Conservation (phyloP, 2,888 invertebrate genomes). For the Tenthredo notha region DNA sequence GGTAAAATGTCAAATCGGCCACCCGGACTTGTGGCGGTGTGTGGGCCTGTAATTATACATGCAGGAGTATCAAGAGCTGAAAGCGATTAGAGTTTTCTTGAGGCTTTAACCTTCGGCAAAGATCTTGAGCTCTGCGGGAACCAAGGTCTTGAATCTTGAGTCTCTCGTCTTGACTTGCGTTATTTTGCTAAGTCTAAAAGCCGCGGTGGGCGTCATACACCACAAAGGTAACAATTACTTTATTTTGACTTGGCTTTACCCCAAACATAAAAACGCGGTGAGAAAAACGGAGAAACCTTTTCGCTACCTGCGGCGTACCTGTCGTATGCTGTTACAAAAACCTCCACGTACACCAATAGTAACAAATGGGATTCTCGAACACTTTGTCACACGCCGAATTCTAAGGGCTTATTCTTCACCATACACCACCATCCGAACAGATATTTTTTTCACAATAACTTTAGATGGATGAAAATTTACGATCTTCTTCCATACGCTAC, state of each 20-base stretch:
- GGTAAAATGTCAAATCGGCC: slow-evolving; percentile 35
- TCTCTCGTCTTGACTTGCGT: slow-evolving; percentile 26
- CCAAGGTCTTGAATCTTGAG: background rate
- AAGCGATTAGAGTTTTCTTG: slow-evolving; percentile 17
- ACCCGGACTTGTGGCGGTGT: slow-evolving; percentile 29
- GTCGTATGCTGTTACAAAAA: slow-evolving; percentile 53
- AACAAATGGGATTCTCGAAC: slow-evolving; percentile 68
- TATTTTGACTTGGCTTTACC: slow-evolving; percentile 72
- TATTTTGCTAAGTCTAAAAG: background rate
- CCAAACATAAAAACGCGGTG: slow-evolving; percentile 36
- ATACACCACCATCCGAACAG: slow-evolving; percentile 38
- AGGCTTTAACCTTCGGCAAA: slow-evolving; percentile 23
- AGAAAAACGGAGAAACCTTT: slow-evolving; percentile 24
- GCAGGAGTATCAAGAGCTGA: background rate
- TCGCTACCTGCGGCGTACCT: slow-evolving; percentile 64
- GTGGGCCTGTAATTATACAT: slow-evolving; percentile 31
- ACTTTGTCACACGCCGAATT: slow-evolving; percentile 71
- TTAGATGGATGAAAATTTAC: slow-evolving; percentile 68
- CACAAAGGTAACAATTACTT: slow-evolving; percentile 72
- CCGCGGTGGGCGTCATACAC: slow-evolving; percentile 53
- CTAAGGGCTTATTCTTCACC: slow-evolving; percentile 64
- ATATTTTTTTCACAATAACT: slow-evolving; percentile 51
- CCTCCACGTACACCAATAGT: slow-evolving; percentile 64
- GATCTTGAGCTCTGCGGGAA: slow-evolving; percentile 21
- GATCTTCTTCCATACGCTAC: slow-evolving; percentile 56